Conservation (phyloP, 2,888 invertebrate genomes). For the Cenopis cana region DNA sequence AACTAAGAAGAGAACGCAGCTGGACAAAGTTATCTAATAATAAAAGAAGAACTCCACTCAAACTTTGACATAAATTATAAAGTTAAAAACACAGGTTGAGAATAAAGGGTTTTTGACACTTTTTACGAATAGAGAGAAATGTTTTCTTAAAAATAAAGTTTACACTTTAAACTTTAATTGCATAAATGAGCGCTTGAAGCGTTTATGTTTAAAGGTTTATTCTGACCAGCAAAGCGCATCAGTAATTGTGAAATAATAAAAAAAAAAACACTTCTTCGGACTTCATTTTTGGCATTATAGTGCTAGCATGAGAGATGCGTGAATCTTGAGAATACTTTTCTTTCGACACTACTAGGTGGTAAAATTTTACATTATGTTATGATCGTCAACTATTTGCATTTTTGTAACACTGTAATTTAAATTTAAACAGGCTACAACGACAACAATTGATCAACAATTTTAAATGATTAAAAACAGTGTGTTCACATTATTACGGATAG, state of each 20-base stretch:
- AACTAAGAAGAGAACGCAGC: constrained; percentile 38
- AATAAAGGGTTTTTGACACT: constrained; percentile 43
- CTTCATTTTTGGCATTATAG: neutral
- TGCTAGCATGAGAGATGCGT: neutral
- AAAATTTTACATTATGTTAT: too few relatives aligned
- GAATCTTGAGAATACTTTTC: too few relatives aligned
- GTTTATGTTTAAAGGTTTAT: neutral
- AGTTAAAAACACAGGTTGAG: constrained; percentile 37
- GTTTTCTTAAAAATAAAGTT: constrained; percentile 32
- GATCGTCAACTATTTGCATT: neutral
- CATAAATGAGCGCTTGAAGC: neutral
- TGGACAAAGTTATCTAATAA: constrained; percentile 39
- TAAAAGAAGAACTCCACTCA: constrained; percentile 41
- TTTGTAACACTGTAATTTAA: neutral
- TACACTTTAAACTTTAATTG: constrained; percentile 13
- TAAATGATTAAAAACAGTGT: constrained; percentile 1
- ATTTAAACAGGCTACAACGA: too few relatives aligned
- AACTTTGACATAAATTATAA: constrained; percentile 42
- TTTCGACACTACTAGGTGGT: too few relatives aligned
- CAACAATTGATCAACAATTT: neutral
- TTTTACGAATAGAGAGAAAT: constrained; percentile 27
- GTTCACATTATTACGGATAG: neutral
- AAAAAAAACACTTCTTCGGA: too few relatives aligned
- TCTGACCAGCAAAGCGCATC: neutral
- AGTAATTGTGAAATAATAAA: neutral